A percentile compares a stretch with the other conserved stretches of the same genome.
These are phyloP conservation scores for Dasysyrphus tricinctus DNA, from an alignment of 2,888 invertebrate species.

Conservation along the genomic window DNA sequence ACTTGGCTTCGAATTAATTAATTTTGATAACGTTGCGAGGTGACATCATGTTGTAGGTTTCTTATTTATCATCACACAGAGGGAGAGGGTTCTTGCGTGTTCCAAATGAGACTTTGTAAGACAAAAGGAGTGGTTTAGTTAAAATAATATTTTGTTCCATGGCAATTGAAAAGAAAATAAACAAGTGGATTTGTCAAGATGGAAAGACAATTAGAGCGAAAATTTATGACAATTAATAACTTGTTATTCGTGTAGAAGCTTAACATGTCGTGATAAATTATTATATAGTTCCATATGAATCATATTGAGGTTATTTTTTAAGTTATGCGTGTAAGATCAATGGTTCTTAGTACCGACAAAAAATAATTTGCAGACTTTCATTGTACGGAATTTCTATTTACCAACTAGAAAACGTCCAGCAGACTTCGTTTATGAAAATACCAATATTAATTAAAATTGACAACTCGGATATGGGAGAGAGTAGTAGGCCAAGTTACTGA, in stretches of 20 bases:
- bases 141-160: neutral
- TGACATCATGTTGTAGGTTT: constrained; percentile 27
- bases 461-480: too few relatives aligned
- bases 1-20: constrained; percentile 61
- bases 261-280: neutral
- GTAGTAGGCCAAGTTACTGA: too few relatives aligned
- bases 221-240: constrained; percentile 31
- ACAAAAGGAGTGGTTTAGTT: constrained; percentile 33
- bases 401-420: too few relatives aligned
- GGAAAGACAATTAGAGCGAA: constrained; percentile 26
- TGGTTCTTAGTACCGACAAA: too few relatives aligned
- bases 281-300: neutral
- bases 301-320: neutral
- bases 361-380: too few relatives aligned
- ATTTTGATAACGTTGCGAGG: constrained; percentile 68
- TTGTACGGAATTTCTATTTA: too few relatives aligned
- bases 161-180: neutral
- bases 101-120: constrained; percentile 22
- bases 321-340: too few relatives aligned
- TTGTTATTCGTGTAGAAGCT: neutral
- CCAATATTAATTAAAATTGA: too few relatives aligned
- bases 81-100: constrained; percentile 21
- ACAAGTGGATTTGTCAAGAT: constrained; percentile 9
- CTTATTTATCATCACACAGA: neutral
- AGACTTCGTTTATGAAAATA: too few relatives aligned